Percentiles rank a stretch among this genome's conserved stretches.
Conservation (phyloP, 1,140 invertebrate species). For the Coenobita brevimanus region DNA sequence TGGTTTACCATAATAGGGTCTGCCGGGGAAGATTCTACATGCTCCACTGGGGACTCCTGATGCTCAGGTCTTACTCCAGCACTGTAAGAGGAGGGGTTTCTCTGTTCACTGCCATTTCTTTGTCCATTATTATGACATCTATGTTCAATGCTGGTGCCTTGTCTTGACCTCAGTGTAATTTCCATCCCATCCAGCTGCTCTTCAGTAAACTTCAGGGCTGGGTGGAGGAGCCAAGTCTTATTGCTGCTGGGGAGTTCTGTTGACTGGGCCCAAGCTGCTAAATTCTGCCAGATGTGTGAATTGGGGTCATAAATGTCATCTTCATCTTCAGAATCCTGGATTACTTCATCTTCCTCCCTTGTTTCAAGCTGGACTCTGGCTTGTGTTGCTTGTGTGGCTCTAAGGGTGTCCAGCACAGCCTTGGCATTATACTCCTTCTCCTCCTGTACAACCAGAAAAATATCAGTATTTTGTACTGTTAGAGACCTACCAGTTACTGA, state of each 20-base stretch:
- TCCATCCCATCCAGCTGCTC: slow-evolving; percentile 11
- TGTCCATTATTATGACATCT: too few species aligned
- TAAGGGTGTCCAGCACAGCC: slow-evolving; percentile 34
- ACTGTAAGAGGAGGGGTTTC: too few species aligned
- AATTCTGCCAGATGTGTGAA: slow-evolving; percentile 18
- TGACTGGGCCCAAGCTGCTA: slow-evolving; percentile 31
- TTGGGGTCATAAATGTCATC: slow-evolving; percentile 46
- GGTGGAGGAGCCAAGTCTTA: neutral
- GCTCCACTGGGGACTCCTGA: too few species aligned
- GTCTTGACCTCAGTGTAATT: slow-evolving; percentile 6
- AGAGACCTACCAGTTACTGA: too few species aligned
- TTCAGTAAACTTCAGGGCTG: neutral
- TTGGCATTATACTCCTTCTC: slow-evolving; percentile 60
- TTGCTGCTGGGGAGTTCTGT: slow-evolving; percentile 3
- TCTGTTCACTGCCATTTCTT: neutral
- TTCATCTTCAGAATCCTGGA: neutral
- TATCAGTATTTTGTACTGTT: too few species aligned
- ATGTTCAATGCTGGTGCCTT: too few species aligned
- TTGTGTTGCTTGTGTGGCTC: neutral
- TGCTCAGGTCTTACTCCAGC: neutral
- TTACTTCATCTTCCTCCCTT: neutral
- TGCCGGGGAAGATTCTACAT: neutral
- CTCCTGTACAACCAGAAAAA: slow-evolving; percentile 18
- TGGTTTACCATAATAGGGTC: neutral
- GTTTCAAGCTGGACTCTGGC: neutral